These are phyloP conservation scores for Thymelicus sylvestris DNA, from an alignment of 2,888 invertebrate genomes.

Conservation along the genomic window DNA sequence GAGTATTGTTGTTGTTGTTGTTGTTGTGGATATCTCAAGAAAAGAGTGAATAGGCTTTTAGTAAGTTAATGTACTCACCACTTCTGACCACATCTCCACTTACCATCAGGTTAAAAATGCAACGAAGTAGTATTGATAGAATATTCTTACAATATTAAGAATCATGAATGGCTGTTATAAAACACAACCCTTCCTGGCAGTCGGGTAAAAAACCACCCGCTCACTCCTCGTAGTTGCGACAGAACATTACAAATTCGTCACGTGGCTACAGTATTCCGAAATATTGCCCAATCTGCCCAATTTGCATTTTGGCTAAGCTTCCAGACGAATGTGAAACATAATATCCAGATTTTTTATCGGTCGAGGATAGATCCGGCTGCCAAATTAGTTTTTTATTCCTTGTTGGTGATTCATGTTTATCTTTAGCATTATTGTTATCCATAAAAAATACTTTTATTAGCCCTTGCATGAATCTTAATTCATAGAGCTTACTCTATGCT, in stretches of 20 bases:
- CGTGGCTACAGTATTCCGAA: background rate
- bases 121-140: too few relatives aligned
- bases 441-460: constrained; percentile 3
- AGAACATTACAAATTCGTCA: constrained; percentile 13
- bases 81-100: too few relatives aligned
- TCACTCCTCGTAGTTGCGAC: background rate
- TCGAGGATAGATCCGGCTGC: constrained; percentile 24
- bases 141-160: too few relatives aligned
- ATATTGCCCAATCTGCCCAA: constrained; percentile 51
- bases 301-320: constrained; percentile 73
- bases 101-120: too few relatives aligned
- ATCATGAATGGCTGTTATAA: too few relatives aligned
- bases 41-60: too few relatives aligned
- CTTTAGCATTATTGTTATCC: background rate
- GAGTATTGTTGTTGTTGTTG: too few relatives aligned
- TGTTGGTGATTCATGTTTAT: constrained; percentile 23
- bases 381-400: constrained; percentile 36
- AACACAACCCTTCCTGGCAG: too few relatives aligned
- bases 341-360: constrained; percentile 29
- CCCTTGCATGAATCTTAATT: background rate
- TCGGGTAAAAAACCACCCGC: too few relatives aligned
- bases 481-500: too few relatives aligned
- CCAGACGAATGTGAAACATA: constrained; percentile 29
- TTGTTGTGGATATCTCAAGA: too few relatives aligned
- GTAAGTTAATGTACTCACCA: too few relatives aligned